Conservation (phyloP, 1,140 invertebrate genomes). For the Tetramorium simillimum region DNA sequence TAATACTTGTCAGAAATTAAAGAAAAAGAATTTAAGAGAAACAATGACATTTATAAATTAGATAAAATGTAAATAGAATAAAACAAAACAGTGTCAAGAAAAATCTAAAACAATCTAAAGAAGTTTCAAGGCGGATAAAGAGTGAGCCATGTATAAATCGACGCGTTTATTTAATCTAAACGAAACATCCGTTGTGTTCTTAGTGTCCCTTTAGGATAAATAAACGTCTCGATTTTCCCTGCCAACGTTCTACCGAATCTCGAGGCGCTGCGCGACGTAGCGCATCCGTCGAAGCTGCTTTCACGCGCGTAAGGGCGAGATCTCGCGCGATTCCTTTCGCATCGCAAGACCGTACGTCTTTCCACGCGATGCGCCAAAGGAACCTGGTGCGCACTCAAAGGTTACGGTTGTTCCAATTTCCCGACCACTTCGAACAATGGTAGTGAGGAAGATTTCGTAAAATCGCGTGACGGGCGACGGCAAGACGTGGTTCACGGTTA, state of each 20-base stretch:
- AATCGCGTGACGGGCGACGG: neutral
- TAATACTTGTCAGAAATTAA: neutral
- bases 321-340: neutral
- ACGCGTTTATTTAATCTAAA: neutral
- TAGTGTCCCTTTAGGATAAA: neutral
- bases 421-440: neutral
- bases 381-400: neutral
- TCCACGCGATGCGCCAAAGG: neutral
- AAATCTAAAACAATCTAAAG: neutral
- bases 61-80: neutral
- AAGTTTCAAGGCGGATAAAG: neutral
- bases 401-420: slow-evolving; percentile 22
- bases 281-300: neutral
- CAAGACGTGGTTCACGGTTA: neutral
- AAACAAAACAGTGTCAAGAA: neutral
- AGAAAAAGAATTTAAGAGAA: neutral
- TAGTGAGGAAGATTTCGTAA: slow-evolving; percentile 12
- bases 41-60: neutral
- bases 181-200: too few relatives aligned
- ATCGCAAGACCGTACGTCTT: neutral
- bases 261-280: neutral
- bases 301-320: neutral
- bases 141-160: neutral
- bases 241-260: neutral
- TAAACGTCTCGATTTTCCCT: slow-evolving; percentile 12